Base-by-base conservation (phyloP, 1,140 invertebrate genomes). In the Luehdorfia chinensis region DNA sequence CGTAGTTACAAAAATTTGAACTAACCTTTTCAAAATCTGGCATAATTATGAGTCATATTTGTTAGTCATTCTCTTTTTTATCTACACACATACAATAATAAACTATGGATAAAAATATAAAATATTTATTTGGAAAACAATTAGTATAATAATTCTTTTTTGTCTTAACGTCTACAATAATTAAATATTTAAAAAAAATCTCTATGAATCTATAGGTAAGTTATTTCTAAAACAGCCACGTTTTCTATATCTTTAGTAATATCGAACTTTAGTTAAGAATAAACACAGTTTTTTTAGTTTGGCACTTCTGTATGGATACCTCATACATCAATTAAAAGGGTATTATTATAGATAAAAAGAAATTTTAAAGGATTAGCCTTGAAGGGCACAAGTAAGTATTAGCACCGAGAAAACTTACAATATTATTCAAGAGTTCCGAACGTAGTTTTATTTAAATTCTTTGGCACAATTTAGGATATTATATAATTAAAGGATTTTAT, bases 191-290 rank as follows among this genome's bases (percentile, higher is more conserved):
- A 0, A 41, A 41, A 41, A 41, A 41, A 41, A 27, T 23, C 12
- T 13, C 12, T 41, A 27, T 25, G 11, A 13, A 21, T 16, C 21
- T 41, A 23, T 25, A 1, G 11, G 8, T 16, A 13, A 41, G 7
- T 41, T 41, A 36, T 19, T 13, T 4, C 36, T 39, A 39, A 19
- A 39, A 39, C 36, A 39, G 36, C 36, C 36, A 39, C 11, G 18
- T 13, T 39, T 39, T 6, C 36, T 12, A 18, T 39, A 39, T 15
- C 11, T 39, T 39, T 23, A 16, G 16, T 37, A 13, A 23, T 39
- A 39, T 25, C 36, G 36, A 39, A 39, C 21, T 25, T 21, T 37
- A 19, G 19, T n/a, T n/a, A n/a, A 12, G 18, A 21, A 8, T 19
- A 34, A 39, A 9, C 2, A 25, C 25, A 23, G n/a, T n/a, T 19